Base-by-base conservation (phyloP, 2,113 vertebrate genomes). In the Nycticebus coucang region DNA sequence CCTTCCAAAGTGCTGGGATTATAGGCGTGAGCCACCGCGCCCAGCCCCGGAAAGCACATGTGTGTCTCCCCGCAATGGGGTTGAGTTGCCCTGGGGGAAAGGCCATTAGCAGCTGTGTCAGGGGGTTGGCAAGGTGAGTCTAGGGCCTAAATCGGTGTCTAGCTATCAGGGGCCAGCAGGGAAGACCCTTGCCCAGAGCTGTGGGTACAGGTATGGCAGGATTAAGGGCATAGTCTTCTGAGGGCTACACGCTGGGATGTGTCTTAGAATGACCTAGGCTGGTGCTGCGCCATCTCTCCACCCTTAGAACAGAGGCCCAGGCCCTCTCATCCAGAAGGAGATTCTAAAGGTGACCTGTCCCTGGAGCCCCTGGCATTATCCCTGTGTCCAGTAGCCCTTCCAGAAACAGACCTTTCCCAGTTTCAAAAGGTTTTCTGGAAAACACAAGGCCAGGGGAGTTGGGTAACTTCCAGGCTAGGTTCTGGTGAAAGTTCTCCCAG, bases 351-450 rank as follows among this genome's bases (percentile, higher is more conserved):
- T 7, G 19, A 22, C 4, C 21, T 50, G 26, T 6, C 55, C 37
- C 45, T 15, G 21, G 45, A 64, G 50, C 14, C 10, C 7, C 0
- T 2, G 26, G 13, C 19, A 0, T 10, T 10, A 10, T 33, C 26
- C 68, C 15, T 33, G 68, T 18, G 26, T n/a, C 57, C 50, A 26
- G 1, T 6, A 64, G 75, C 21, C 19, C 50, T 62, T 69, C 74
- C 50, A 10, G 19, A 33, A 13, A 22, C 84, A 24, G 33, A 64
- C 5, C 62, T 72, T 18, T 15, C 59, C 78, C 79, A 30, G 15
- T 93, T 57, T 95, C 71, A 30, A 0, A 62, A 5, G 57, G 13
- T 55, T 72, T 87, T 83, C 85, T 37, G 64, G 89, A 82, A 74
- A 64, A 8, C 30, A 0, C 1, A 14, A 78, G 33, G 26, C 26